A percentile compares a stretch with the other conserved stretches of the same genome.
Conservation (phyloP, 2,797 vertebrate genomes). For the Muscicapa comitata region DNA sequence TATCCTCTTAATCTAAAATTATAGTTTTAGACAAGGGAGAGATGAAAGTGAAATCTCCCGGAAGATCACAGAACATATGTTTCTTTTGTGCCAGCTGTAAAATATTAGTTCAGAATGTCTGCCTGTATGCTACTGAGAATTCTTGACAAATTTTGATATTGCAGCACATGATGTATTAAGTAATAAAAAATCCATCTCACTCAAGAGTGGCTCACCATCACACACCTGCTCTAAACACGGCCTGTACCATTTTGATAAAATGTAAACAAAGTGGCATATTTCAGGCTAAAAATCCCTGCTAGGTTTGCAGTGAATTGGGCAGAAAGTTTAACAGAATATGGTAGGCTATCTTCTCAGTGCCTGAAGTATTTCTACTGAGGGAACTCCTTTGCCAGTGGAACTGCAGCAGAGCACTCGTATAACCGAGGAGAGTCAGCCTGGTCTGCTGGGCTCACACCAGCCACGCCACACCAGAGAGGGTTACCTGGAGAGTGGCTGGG, state of each 20-base stretch:
- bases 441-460: neutral
- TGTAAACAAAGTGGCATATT: neutral
- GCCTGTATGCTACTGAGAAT: neutral
- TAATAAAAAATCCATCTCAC: neutral
- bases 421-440: neutral
- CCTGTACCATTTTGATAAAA: neutral
- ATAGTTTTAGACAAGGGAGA: neutral
- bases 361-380: fast-evolving
- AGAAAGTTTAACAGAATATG: neutral
- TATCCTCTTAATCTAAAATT: neutral
- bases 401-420: neutral
- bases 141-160: neutral
- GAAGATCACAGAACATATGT: neutral
- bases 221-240: neutral
- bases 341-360: neutral
- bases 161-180: neutral
- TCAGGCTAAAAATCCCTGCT: neutral
- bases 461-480: neutral
- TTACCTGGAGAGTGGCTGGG: neutral
- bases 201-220: neutral
- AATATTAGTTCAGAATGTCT: constrained; percentile 5
- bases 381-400: neutral
- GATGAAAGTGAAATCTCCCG: constrained; percentile 9
- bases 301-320: neutral
- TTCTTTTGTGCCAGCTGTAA: neutral